Percentiles rank a stretch among this genome's conserved stretches.
These are phyloP conservation scores for Hemiscyllium ocellatum DNA, from an alignment of 2,113 vertebrate genomes.

Conservation along the genomic window DNA sequence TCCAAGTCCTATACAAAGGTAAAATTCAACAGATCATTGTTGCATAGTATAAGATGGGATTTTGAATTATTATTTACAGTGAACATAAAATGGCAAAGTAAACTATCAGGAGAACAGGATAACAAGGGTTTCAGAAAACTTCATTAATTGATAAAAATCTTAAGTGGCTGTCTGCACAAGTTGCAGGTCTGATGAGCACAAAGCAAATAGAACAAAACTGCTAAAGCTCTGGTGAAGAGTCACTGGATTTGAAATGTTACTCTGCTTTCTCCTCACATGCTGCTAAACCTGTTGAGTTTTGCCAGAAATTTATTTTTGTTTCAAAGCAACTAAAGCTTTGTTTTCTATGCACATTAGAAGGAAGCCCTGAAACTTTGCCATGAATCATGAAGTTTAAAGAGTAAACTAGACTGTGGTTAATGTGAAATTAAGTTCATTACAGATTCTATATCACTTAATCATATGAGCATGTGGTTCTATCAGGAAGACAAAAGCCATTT, in stretches of 20 bases:
- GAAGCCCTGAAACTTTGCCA: neutral
- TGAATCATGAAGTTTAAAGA: neutral
- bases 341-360: neutral
- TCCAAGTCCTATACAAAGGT: neutral
- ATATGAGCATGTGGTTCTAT: neutral
- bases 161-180: constrained; percentile 41
- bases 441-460: no score
- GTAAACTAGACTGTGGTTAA: neutral
- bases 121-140: constrained; percentile 46
- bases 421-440: neutral
- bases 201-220: neutral
- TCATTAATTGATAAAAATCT: constrained; percentile 67
- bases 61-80: constrained; percentile 49
- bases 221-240: neutral
- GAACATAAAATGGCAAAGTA: constrained; percentile 46
- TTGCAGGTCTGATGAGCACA: neutral
- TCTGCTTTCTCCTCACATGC: no score
- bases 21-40: neutral
- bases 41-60: neutral
- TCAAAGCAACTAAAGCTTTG: neutral
- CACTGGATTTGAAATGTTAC: no score
- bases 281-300: no score
- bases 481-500: neutral
- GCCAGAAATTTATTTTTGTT: no score
- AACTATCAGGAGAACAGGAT: constrained; percentile 40